Evolutionary conservation across 1,140 invertebrate species (phyloP).

Genomic region (Bombus confusus): DNA sequence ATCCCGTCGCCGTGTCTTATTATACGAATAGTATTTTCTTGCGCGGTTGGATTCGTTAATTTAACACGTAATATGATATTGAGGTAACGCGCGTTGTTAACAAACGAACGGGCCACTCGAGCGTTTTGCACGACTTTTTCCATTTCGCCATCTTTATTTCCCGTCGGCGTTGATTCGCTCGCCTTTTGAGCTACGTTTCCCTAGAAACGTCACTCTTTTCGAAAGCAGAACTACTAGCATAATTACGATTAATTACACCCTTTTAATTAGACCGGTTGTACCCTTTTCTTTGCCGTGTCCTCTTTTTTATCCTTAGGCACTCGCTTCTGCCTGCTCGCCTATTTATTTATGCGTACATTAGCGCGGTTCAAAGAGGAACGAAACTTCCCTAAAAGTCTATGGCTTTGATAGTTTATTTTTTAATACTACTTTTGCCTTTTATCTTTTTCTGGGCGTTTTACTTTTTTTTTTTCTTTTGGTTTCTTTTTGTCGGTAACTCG

Average conservation of each 20-base stretch:
- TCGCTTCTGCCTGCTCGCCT: background rate
- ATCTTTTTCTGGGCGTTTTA: background rate
- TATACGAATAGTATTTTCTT: slow-evolving; percentile 46
- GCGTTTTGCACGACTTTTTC: background rate
- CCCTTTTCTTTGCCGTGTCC: background rate
- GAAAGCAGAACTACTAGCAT: slow-evolving; percentile 27
- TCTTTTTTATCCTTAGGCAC: background rate
- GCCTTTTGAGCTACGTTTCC: background rate
- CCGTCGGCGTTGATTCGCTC: background rate
- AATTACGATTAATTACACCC: slow-evolving; percentile 49
- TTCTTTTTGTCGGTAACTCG: background rate
- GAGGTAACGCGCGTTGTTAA: background rate
- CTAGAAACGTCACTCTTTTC: slow-evolving; percentile 18
- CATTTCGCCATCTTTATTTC: background rate
- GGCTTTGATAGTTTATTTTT: too few relatives aligned
- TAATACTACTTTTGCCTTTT: too few relatives aligned
- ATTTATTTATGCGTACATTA: slow-evolving; percentile 32
- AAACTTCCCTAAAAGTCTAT: background rate
- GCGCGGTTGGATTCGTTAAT: slow-evolving; percentile 14
- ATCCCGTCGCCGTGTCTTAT: slow-evolving; percentile 1
- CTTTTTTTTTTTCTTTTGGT: too few relatives aligned
- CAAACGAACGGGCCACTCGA: slow-evolving; percentile 13
- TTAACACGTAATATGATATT: slow-evolving; percentile 16
- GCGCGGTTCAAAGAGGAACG: background rate
- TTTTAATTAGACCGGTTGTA: slow-evolving; percentile 56